Evolutionary conservation across 2,113 vertebrate genomes (phyloP), one percentile per base, ranked within the genome.

Genomic region (Semicossyphus pulcher): DNA sequence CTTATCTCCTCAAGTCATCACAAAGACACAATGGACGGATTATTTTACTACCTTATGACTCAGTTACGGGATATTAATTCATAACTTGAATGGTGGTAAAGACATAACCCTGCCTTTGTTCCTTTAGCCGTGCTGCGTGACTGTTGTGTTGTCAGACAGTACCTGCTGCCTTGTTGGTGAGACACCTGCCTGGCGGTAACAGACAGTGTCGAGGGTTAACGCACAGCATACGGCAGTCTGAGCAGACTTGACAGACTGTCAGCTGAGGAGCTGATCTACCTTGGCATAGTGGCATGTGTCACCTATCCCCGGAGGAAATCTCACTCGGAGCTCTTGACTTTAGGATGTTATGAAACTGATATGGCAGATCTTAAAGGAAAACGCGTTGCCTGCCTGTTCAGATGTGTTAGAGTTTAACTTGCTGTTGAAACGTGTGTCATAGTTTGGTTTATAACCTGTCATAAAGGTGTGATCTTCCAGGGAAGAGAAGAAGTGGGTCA

Each of bases 391-490:
- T 49, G 10, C 6, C 9, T 61, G 11, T 29, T 15, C 10, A 45
- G 37, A 61, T 29, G 21, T 70, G 23, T 53, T 23, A 3, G 32
- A 3, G 14, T 61, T 18, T 16, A 2, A 1, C 32, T 20, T 57
- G 20, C 36, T 26, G 44, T 59, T 66, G 5, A 52, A 72, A 76
- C 20, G 21, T 26, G 31, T 52, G 54, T 48, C 29, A 41, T 31
- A 61, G 42, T 31, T 80, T 36, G 23, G 18, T 85, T 83, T 72
- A 85, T 48, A 20, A 28, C 71, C 20, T 4, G 1, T 4, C 41
- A 81, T 80, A 84, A 88, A 85, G 18, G 20, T 63, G 15, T 64
- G 42, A 42, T 58, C 26, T 57, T 41, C 42, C 8, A 16, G 18
- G 14, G 16, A 74, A 65, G 42, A 62, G 66, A 42, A 66, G 41